Conservation (phyloP, 2,797 vertebrate genomes). For the Peromyscus melanophrys region DNA sequence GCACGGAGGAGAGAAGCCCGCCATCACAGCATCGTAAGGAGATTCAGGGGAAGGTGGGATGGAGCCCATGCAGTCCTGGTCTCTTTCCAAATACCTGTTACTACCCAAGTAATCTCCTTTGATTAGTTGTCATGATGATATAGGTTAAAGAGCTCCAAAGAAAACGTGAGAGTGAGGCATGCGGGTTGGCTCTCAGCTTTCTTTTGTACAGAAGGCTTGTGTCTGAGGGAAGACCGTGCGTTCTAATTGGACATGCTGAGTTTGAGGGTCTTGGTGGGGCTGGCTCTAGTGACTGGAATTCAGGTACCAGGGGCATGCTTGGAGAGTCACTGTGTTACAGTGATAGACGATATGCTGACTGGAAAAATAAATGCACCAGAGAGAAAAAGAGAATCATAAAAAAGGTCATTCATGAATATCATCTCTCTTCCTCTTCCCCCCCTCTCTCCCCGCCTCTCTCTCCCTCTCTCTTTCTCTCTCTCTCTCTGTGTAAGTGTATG, state of each 20-base stretch:
- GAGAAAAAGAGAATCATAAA: background rate
- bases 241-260: conserved; percentile 11
- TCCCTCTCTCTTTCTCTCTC: too few relatives aligned
- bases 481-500: too few relatives aligned
- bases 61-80: background rate
- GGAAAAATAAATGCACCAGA: background rate
- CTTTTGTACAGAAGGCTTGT: background rate
- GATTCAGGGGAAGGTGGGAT: background rate
- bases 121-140: background rate
- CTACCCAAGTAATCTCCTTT: background rate
- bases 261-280: background rate
- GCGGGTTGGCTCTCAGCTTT: background rate
- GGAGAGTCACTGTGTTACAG: background rate
- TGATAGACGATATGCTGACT: background rate
- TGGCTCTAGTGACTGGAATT: background rate
- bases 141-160: background rate
- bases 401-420: background rate
- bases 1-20: background rate
- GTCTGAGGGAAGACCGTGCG: background rate
- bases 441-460: too few relatives aligned
- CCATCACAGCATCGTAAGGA: background rate
- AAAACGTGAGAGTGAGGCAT: background rate
- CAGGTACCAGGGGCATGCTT: background rate
- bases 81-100: background rate
- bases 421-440: background rate